Conservation (phyloP, 2,797 vertebrate genomes). For the Coendou prehensilis region DNA sequence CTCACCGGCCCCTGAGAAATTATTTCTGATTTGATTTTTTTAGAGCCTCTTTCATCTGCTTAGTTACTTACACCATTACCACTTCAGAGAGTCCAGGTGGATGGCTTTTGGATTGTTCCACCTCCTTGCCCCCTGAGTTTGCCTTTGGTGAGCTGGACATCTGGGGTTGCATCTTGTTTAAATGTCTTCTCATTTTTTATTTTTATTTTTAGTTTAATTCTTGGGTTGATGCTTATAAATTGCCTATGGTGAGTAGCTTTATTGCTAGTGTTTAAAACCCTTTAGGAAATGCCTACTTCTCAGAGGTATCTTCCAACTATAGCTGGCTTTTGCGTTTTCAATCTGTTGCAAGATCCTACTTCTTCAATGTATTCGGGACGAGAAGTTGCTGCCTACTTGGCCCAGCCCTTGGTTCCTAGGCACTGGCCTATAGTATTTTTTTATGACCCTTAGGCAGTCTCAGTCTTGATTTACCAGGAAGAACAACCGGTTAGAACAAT, state of each 20-base stretch:
- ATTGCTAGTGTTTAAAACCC: not conserved
- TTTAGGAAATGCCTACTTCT: not conserved
- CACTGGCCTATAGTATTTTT: not conserved
- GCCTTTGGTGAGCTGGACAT: no score
- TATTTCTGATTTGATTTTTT: no score
- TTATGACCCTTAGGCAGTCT: not conserved
- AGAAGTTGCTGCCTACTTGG: not conserved
- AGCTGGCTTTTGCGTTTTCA: not conserved
- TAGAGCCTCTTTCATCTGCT: no score
- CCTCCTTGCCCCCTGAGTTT: no score
- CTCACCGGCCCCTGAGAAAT: no score
- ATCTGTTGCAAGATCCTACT: not conserved
- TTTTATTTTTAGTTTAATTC: not conserved
- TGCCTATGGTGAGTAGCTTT: not conserved
- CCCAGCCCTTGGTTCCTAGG: not conserved
- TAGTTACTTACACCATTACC: no score
- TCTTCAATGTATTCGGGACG: not conserved
- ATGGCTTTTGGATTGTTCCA: no score
- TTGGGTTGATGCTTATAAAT: not conserved
- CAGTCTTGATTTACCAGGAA: not conserved
- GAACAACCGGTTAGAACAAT: not conserved
- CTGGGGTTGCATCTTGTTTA: not conserved
- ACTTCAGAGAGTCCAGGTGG: no score
- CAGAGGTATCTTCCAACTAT: not conserved
- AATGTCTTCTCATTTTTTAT: not conserved